Evolutionary conservation across 2,888 invertebrate species (phyloP).

Genomic region (Plutella xylostella): DNA sequence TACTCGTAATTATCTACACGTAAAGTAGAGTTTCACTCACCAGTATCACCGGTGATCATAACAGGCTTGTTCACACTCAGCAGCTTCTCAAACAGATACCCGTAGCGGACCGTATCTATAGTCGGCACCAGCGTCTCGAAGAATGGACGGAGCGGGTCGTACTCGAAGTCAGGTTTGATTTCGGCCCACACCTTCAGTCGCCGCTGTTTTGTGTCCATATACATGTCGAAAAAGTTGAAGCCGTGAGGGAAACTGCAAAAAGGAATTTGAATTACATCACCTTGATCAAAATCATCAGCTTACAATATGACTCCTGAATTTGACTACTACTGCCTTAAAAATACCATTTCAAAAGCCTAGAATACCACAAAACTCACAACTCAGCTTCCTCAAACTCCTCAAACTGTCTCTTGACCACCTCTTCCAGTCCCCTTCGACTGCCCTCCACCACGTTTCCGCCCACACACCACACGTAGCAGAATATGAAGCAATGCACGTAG

Average conservation of each 20-base stretch:
- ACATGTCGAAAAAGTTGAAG: conserved; percentile 80
- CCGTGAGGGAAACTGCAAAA: conserved; percentile 74
- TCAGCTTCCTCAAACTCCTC: conserved; percentile 77
- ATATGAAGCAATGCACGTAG: conserved; percentile 82
- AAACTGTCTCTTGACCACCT: conserved; percentile 75
- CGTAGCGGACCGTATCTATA: conserved; percentile 89
- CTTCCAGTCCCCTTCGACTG: conserved; percentile 78
- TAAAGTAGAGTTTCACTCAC: too few relatives aligned
- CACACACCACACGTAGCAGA: conserved; percentile 86
- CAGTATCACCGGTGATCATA: conserved; percentile 90
- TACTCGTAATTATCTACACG: too few relatives aligned
- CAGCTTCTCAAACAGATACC: conserved; percentile 82
- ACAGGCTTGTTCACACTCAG: conserved; percentile 81
- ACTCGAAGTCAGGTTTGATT: conserved; percentile 80
- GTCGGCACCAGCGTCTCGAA: conserved; percentile 93
- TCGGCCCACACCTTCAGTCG: conserved; percentile 83
- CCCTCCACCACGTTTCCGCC: conserved; percentile 85
- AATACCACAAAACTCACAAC: conserved; percentile 46
- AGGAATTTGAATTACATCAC: too few relatives aligned
- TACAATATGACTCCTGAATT: too few relatives aligned
- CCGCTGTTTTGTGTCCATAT: conserved; percentile 76
- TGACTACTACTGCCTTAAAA: too few relatives aligned
- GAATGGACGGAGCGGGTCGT: conserved; percentile 78
- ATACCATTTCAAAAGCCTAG: too few relatives aligned
- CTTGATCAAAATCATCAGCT: too few relatives aligned